Evolutionary conservation across 2,797 vertebrate genomes (phyloP).

Genomic region (Spinibarbus caldwelli): DNA sequence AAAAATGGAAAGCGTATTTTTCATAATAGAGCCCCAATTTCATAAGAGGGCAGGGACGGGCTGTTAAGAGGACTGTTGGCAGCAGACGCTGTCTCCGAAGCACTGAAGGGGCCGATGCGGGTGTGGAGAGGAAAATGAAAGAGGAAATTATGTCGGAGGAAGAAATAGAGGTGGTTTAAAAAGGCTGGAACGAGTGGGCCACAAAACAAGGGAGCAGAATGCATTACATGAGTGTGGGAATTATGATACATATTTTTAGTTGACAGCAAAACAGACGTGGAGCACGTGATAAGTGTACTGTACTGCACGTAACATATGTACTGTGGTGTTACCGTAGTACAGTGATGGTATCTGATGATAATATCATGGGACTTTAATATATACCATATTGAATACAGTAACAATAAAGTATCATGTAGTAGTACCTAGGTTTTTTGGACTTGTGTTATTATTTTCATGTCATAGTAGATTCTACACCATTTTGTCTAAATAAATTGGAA

Average conservation of each 20-base stretch:
- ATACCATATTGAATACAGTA: too few relatives aligned
- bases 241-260: constrained; percentile 28
- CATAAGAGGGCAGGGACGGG: constrained; percentile 49
- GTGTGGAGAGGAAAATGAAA: constrained; percentile 52
- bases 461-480: not conserved
- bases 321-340: not conserved
- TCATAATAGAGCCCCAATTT: constrained; percentile 55
- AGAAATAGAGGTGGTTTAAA: constrained; percentile 19
- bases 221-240: constrained; percentile 19
- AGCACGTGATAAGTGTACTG: not conserved
- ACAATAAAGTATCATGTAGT: not conserved
- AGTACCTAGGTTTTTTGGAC: not conserved
- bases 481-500: not conserved
- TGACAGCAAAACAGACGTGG: not conserved
- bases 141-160: constrained; percentile 44
- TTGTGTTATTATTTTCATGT: not conserved
- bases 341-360: not conserved
- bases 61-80: constrained; percentile 37
- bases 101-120: constrained; percentile 29
- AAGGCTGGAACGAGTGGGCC: constrained; percentile 3
- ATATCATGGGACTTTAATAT: not conserved
- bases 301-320: not conserved
- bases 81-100: constrained; percentile 22
- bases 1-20: constrained; percentile 37
- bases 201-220: constrained; percentile 41